phyloP scores from a whole-genome alignment of 2,888 invertebrate species.

The Tenthredo distinguenda region DNA sequence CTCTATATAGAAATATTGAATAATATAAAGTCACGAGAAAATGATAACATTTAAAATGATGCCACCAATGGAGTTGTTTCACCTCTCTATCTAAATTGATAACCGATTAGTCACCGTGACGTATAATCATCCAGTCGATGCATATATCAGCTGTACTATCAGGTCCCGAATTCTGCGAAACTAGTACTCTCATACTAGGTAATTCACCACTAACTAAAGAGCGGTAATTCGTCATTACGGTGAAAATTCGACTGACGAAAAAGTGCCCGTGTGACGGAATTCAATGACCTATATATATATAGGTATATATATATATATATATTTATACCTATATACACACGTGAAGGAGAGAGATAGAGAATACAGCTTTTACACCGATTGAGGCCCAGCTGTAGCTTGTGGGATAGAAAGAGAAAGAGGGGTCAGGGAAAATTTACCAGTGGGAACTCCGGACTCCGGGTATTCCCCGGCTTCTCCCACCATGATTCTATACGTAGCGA shows the following conservation, averaged over 20 bases:
- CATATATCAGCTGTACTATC: not conserved
- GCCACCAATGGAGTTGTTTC: not conserved
- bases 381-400: not conserved
- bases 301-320: too few species aligned
- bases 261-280: not conserved
- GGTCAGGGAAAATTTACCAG: not conserved
- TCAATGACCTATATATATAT: not conserved
- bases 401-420: slow-evolving; percentile 5
- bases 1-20: not conserved
- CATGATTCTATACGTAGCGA: not conserved
- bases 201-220: not conserved
- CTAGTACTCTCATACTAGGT: too few species aligned
- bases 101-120: not conserved
- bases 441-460: slow-evolving; percentile 57
- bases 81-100: not conserved
- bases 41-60: not conserved
- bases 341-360: not conserved
- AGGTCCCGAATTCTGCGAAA: not conserved
- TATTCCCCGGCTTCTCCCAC: slow-evolving; percentile 58
- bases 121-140: not conserved
- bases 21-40: not conserved
- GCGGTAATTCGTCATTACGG: not conserved
- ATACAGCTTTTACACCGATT: not conserved
- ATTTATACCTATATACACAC: too few species aligned
- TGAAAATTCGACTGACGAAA: not conserved